Conservation (phyloP, 2,797 vertebrate genomes). For the Cryptoblepharus egeriae region DNA sequence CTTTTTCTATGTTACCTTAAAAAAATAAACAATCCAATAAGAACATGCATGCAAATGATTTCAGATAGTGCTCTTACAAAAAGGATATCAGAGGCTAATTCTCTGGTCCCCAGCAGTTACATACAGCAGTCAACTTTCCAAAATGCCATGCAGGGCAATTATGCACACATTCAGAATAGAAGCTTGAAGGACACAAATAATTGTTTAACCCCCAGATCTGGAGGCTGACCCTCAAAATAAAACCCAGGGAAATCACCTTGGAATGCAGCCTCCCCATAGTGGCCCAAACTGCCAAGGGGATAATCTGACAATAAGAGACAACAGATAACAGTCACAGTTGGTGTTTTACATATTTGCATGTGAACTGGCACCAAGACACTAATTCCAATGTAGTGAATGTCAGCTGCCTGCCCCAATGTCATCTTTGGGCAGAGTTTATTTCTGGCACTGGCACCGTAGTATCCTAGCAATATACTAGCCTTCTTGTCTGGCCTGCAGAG, state of each 20-base stretch:
- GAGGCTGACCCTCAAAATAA: background rate
- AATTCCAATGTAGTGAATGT: slow-evolving; percentile 16
- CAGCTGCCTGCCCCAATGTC: slow-evolving; percentile 40
- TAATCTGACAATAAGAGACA: background rate
- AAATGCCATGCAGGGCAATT: background rate
- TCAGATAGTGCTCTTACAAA: background rate
- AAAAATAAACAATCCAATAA: background rate
- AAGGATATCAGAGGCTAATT: background rate
- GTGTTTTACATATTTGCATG: background rate
- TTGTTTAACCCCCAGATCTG: background rate
- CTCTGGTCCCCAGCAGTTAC: background rate
- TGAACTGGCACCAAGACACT: slow-evolving; percentile 42
- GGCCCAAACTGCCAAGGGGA: background rate
- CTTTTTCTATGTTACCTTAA: background rate
- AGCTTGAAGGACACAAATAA: background rate
- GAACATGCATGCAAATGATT: background rate
- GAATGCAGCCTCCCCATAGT: slow-evolving; percentile 1
- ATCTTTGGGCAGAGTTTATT: slow-evolving; percentile 64
- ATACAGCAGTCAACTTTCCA: background rate
- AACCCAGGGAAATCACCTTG: slow-evolving; percentile 9
- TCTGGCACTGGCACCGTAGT: slow-evolving; percentile 50
- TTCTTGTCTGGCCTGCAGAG: slow-evolving; percentile 22
- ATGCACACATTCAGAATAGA: background rate
- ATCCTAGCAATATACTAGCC: slow-evolving; percentile 57
- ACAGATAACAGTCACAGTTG: background rate